phyloP scores from a whole-genome alignment of 2,888 invertebrate species.

The Ethmia dodecea region DNA sequence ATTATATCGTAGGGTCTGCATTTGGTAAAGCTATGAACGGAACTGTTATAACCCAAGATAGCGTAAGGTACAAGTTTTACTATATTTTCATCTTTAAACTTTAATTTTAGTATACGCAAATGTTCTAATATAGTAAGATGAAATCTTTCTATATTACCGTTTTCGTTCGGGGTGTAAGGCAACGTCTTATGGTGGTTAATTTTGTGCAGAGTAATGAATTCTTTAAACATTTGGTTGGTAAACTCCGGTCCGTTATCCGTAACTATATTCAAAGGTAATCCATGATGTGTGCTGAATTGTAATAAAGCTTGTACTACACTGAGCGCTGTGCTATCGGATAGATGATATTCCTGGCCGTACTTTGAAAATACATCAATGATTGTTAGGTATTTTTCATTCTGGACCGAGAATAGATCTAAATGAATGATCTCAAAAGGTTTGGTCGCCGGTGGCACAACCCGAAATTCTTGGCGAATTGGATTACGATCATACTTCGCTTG shows the following conservation, averaged over 20 bases:
- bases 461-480: constrained; percentile 16
- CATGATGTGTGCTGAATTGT: constrained; percentile 20
- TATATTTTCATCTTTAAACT: constrained; percentile 12
- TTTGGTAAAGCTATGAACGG: constrained; percentile 18
- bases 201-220: constrained; percentile 7
- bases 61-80: constrained; percentile 13
- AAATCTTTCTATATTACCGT: constrained; percentile 20
- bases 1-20: neutral
- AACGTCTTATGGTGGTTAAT: constrained; percentile 10
- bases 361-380: constrained; percentile 9
- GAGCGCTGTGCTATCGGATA: neutral
- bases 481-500: constrained; percentile 13
- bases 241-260: constrained; percentile 23
- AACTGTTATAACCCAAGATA: constrained; percentile 4
- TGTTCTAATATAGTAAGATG: constrained; percentile 21
- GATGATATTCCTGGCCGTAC: neutral
- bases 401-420: constrained; percentile 11
- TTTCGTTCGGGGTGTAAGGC: constrained; percentile 19
- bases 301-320: constrained; percentile 11
- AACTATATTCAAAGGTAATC: constrained; percentile 16
- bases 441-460: constrained; percentile 15
- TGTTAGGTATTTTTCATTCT: constrained; percentile 11
- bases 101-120: constrained; percentile 16
- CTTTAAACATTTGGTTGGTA: constrained; percentile 20
- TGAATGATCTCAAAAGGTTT: constrained; percentile 20